These are phyloP conservation scores for Fragum sueziense DNA, from an alignment of 2,888 invertebrate genomes.

Conservation along the genomic window DNA sequence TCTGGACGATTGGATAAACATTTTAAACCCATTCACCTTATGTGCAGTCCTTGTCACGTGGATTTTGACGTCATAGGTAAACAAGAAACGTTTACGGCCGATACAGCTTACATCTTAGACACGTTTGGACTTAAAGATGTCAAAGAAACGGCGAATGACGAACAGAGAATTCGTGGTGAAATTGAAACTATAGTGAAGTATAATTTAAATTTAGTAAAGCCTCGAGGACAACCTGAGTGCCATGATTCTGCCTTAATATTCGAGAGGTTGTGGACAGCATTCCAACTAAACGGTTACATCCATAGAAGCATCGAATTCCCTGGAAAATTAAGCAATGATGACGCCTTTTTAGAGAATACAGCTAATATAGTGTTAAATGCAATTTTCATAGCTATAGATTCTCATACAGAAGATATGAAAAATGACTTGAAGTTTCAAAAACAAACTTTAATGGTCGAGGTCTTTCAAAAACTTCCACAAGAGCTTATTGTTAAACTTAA, in stretches of 20 bases:
- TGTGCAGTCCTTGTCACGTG: slow-evolving; percentile 60
- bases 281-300: slow-evolving; percentile 62
- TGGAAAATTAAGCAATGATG: neutral
- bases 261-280: slow-evolving; percentile 49
- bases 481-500: slow-evolving; percentile 33
- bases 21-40: slow-evolving; percentile 42
- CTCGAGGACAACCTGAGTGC: slow-evolving; percentile 23
- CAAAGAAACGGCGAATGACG: neutral
- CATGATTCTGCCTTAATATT: slow-evolving; percentile 43
- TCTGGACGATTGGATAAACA: slow-evolving; percentile 50
- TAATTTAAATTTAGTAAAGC: slow-evolving; percentile 43
- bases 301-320: slow-evolving; percentile 32
- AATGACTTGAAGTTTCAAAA: slow-evolving; percentile 26
- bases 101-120: slow-evolving; percentile 40
- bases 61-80: slow-evolving; percentile 58
- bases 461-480: slow-evolving; percentile 36
- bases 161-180: slow-evolving; percentile 36
- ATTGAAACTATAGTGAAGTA: slow-evolving; percentile 46
- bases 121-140: slow-evolving; percentile 39
- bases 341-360: neutral
- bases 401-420: neutral
- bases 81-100: slow-evolving; percentile 55
- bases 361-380: neutral
- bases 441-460: slow-evolving; percentile 38
- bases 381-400: neutral